These are phyloP conservation scores for Pseudococcus viburni DNA, from an alignment of 2,888 invertebrate genomes.

Conservation along the genomic window DNA sequence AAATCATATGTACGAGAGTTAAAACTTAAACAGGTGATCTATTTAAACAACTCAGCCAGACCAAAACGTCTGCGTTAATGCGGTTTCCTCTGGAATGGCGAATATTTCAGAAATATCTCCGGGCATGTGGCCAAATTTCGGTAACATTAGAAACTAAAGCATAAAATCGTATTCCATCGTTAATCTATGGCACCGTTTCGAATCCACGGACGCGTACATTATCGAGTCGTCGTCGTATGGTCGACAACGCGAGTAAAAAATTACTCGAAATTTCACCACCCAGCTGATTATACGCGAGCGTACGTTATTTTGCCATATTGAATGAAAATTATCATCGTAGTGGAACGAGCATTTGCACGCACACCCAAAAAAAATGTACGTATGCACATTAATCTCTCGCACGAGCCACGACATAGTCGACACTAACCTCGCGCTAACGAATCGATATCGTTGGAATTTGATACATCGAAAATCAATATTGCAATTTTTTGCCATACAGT, in stretches of 20 bases:
- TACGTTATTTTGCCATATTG: not conserved
- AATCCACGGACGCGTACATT: slow-evolving; percentile 1
- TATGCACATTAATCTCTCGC: not conserved
- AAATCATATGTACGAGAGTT: slow-evolving; percentile 4
- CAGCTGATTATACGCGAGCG: not conserved
- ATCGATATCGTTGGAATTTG: slow-evolving; percentile 12
- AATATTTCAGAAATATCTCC: slow-evolving; percentile 60
- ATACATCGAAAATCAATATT: slow-evolving; percentile 35
- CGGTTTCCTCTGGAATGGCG: slow-evolving; percentile 56
- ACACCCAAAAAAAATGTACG: not conserved
- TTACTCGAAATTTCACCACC: not conserved
- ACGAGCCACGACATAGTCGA: not conserved
- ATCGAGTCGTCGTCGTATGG: not conserved
- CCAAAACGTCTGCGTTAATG: slow-evolving; percentile 52
- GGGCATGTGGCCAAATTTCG: slow-evolving; percentile 41
- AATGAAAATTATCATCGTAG: not conserved
- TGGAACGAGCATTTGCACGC: not conserved
- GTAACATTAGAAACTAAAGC: slow-evolving; percentile 52
- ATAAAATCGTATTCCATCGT: slow-evolving; percentile 52
- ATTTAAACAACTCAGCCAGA: slow-evolving; percentile 45
- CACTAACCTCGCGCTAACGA: not conserved
- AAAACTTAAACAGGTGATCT: slow-evolving; percentile 43
- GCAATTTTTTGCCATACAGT: not conserved
- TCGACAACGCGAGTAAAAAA: not conserved
- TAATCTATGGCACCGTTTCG: slow-evolving; percentile 45